A percentile compares a stretch with the other conserved stretches of the same genome.
phyloP scores from a whole-genome alignment of 2,797 vertebrate genomes.

The Hippoglossus hippoglossus region DNA sequence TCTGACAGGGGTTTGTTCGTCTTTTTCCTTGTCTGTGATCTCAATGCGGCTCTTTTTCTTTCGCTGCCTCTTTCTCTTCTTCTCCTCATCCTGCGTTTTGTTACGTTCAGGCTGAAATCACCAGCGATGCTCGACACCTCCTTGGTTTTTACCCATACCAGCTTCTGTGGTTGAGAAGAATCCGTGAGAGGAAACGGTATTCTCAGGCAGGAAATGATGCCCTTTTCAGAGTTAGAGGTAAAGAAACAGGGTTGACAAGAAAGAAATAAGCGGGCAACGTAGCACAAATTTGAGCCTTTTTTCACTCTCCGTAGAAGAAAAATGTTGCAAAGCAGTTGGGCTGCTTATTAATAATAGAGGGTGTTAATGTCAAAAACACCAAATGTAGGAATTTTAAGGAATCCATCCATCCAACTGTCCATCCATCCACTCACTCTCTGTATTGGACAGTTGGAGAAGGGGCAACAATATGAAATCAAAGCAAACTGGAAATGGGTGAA shows the following conservation, averaged over 20 bases:
- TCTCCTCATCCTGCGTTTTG: background rate
- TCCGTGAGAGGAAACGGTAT: conserved; percentile 16
- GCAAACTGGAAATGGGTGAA: too few species aligned
- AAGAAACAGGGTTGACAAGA: background rate
- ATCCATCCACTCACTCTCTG: too few species aligned
- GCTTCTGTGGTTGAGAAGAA: conserved; percentile 15
- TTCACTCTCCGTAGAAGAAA: too few species aligned
- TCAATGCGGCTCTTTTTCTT: background rate
- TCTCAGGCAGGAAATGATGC: conserved; percentile 15
- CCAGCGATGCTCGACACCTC: conserved; percentile 7
- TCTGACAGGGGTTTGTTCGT: conserved; percentile 29
- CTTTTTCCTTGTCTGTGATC: conserved; percentile 21
- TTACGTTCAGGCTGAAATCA: conserved; percentile 5
- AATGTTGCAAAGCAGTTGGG: too few species aligned
- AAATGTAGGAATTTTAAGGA: too few species aligned
- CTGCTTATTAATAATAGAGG: too few species aligned
- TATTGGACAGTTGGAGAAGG: background rate
- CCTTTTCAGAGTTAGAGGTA: background rate
- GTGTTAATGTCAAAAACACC: too few species aligned
- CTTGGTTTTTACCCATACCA: conserved; percentile 4
- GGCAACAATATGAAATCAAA: too few species aligned
- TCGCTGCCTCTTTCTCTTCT: background rate
- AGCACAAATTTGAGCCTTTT: too few species aligned
- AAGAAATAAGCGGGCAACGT: too few species aligned
- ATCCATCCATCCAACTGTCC: too few species aligned